phyloP scores from a whole-genome alignment of 2,797 vertebrate species.

The Melanotaenia trifasciata region DNA sequence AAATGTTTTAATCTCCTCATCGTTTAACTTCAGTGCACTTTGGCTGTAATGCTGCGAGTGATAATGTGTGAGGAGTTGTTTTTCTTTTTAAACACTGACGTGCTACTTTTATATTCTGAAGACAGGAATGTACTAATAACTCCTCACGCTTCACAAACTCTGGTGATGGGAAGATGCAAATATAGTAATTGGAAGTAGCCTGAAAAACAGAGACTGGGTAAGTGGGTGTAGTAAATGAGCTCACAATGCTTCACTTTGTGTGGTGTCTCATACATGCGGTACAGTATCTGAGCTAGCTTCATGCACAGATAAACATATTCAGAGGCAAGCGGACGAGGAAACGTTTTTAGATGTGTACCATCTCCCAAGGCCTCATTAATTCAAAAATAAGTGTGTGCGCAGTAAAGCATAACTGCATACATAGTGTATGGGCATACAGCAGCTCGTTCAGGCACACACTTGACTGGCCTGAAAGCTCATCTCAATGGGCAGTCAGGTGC shows the following conservation, averaged over 20 bases:
- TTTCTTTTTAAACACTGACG: constrained; percentile 34
- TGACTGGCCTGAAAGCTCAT: constrained; percentile 54
- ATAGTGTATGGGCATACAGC: constrained; percentile 48
- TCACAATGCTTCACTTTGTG: constrained; percentile 21
- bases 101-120: constrained; percentile 32
- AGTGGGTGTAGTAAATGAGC: constrained; percentile 49
- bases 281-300: constrained; percentile 39
- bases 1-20: constrained; percentile 40
- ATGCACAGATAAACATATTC: constrained; percentile 51
- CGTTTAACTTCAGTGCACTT: constrained; percentile 50
- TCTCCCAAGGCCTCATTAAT: constrained; percentile 75
- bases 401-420: constrained; percentile 41
- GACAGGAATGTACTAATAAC: constrained; percentile 49
- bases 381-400: constrained; percentile 55
- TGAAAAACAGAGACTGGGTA: constrained; percentile 50
- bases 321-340: constrained; percentile 43
- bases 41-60: constrained; percentile 34
- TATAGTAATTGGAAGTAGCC: constrained; percentile 45
- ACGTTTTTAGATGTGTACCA: constrained; percentile 44
- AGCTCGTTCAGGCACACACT: constrained; percentile 46
- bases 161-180: constrained; percentile 46
- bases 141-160: constrained; percentile 48
- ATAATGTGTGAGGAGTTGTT: constrained; percentile 48
- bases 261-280: constrained; percentile 31
- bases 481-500: constrained; percentile 65